phyloP scores from a whole-genome alignment of 92 coral and sea anemone genomes.

The Bergia puertoricense region DNA sequence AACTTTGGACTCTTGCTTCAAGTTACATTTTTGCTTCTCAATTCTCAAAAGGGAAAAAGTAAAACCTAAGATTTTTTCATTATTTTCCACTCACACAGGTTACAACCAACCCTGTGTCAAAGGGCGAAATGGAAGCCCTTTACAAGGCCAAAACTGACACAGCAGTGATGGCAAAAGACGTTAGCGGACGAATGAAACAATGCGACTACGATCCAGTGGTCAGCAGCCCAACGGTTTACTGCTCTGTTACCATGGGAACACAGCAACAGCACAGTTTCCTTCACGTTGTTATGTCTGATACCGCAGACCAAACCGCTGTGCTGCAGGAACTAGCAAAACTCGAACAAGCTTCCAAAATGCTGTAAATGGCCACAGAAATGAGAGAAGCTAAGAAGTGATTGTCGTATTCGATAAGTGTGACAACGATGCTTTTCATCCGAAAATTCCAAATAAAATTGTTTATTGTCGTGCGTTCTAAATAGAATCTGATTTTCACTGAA shows the following conservation, averaged over 20 bases:
- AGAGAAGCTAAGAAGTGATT: too few species aligned
- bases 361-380: too few species aligned
- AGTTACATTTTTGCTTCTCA: neutral
- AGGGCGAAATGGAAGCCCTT: neutral
- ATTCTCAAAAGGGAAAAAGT: neutral
- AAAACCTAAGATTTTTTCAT: neutral
- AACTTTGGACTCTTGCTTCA: too few species aligned
- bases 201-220: neutral
- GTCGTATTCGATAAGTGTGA: too few species aligned
- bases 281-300: neutral
- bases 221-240: neutral
- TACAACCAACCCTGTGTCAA: neutral
- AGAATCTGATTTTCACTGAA: too few species aligned
- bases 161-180: neutral
- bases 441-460: too few species aligned
- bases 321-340: neutral
- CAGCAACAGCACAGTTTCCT: neutral
- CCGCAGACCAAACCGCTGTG: constrained; percentile 7
- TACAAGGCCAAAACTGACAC: neutral
- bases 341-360: too few species aligned
- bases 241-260: neutral
- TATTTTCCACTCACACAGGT: neutral
- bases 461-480: too few species aligned
- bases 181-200: neutral
- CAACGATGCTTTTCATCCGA: too few species aligned